Evolutionary conservation across 2,113 vertebrate species (phyloP).

Genomic region (Octodon degus): DNA sequence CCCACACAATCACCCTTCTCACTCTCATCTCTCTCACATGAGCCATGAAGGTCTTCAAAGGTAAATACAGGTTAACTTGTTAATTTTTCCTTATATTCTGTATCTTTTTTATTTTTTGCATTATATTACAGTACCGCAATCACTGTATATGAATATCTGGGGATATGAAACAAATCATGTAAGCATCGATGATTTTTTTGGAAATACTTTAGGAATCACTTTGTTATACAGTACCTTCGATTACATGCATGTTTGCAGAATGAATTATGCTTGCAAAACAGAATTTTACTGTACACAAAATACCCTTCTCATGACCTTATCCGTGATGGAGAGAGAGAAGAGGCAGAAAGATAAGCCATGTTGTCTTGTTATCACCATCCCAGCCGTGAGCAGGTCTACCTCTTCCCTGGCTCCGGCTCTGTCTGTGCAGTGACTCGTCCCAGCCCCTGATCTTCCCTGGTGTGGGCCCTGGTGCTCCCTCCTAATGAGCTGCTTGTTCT

Average conservation of each 20-base stretch:
- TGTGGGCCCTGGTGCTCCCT: fast-evolving
- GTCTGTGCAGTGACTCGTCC: fast-evolving
- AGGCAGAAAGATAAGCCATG: background rate
- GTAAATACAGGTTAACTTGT: background rate
- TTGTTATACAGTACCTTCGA: background rate
- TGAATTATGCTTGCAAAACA: background rate
- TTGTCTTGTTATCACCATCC: background rate
- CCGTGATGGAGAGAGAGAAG: background rate
- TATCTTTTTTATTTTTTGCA: background rate
- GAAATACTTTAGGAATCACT: background rate
- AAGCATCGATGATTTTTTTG: background rate
- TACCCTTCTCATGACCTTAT: background rate
- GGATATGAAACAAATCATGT: background rate
- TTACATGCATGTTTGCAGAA: background rate
- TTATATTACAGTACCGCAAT: background rate
- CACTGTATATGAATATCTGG: background rate
- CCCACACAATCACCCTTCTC: too few relatives aligned
- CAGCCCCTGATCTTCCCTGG: background rate
- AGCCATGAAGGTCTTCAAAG: too few relatives aligned
- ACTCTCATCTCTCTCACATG: too few relatives aligned
- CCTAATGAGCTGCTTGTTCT: background rate
- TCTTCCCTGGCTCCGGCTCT: background rate
- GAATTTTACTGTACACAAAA: background rate
- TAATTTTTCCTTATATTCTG: background rate
- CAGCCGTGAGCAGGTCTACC: fast-evolving